Conservation (phyloP, 2,797 vertebrate species). For the Heterohyrax brucei region DNA sequence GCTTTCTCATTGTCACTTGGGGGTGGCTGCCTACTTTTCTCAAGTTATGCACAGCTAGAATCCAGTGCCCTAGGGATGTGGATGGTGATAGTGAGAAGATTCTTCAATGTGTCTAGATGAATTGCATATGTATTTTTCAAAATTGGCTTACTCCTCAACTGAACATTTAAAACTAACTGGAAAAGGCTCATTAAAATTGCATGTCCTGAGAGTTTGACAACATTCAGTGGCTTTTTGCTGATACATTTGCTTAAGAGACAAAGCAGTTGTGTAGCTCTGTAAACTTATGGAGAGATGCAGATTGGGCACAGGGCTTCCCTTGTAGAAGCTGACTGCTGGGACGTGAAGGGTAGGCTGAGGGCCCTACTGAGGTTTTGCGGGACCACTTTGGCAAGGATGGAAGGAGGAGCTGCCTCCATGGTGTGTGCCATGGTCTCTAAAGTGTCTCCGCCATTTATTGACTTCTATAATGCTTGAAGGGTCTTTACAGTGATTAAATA, state of each 20-base stretch:
- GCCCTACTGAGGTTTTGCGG: neutral
- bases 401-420: neutral
- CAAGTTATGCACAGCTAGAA: neutral
- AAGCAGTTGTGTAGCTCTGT: neutral
- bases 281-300: conserved; percentile 5
- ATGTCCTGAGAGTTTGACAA: neutral
- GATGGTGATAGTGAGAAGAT: neutral
- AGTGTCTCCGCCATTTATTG: neutral
- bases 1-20: conserved; percentile 22
- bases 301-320: neutral
- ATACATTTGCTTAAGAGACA: neutral
- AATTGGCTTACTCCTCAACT: conserved; percentile 15
- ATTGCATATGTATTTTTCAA: neutral
- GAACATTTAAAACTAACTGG: conserved; percentile 47
- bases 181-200: conserved; percentile 12
- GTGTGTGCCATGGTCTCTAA: neutral
- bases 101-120: neutral
- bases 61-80: neutral
- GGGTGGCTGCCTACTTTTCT: neutral
- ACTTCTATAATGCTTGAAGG: neutral
- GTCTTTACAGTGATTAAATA: neutral
- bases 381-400: neutral
- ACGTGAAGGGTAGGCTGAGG: neutral
- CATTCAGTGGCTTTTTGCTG: neutral
- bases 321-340: neutral